phyloP scores from a whole-genome alignment of 2,797 vertebrate species.

The Poecilia wingei region DNA sequence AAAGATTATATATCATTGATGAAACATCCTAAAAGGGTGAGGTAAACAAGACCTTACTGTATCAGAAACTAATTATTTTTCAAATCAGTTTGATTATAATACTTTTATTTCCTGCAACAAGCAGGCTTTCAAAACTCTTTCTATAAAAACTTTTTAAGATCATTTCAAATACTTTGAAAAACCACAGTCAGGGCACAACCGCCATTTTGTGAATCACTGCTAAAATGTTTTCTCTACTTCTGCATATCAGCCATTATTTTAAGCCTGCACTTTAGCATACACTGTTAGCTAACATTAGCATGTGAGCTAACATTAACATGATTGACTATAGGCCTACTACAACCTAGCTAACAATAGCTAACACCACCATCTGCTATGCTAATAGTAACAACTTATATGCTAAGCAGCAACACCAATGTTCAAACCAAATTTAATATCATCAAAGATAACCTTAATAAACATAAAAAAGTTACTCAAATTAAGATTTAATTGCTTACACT shows the following conservation, averaged over 20 bases:
- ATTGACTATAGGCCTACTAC: too few species aligned
- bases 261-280: neutral
- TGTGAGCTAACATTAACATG: too few species aligned
- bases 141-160: neutral
- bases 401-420: neutral
- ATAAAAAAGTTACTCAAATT: neutral
- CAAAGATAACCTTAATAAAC: neutral
- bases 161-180: neutral
- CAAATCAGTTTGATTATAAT: too few species aligned
- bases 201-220: neutral
- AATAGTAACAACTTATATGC: neutral
- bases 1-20: neutral
- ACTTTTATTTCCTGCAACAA: too few species aligned
- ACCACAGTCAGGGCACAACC: neutral
- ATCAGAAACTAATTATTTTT: too few species aligned
- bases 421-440: neutral
- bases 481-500: neutral
- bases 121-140: too few species aligned
- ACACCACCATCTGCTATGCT: neutral
- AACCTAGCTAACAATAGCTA: neutral
- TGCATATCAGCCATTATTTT: neutral
- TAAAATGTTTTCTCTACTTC: neutral
- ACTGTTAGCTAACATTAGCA: too few species aligned
- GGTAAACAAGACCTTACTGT: too few species aligned
- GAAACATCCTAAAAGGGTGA: neutral